Evolutionary conservation across 2,797 vertebrate species (phyloP).

Genomic region (Lophotriccus pileatus): DNA sequence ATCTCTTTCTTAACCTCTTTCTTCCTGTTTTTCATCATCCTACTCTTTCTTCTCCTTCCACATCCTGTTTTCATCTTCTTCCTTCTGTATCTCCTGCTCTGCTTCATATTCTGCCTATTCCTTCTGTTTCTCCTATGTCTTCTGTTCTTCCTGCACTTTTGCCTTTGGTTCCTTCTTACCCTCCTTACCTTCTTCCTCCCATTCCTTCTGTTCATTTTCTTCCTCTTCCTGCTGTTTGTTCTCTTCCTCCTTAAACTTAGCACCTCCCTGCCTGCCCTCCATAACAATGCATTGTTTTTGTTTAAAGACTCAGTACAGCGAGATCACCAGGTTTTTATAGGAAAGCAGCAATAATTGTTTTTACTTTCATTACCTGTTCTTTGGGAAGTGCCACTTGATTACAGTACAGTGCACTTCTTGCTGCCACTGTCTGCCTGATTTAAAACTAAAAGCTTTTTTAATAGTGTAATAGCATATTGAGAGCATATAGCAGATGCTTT

Average conservation of each 20-base stretch:
- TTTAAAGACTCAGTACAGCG: neutral
- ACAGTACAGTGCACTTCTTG: neutral
- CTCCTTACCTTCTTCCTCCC: neutral
- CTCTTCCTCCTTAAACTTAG: neutral
- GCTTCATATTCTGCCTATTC: neutral
- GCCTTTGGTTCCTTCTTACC: neutral
- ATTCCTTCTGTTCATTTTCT: neutral
- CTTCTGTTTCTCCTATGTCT: neutral
- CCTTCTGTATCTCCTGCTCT: neutral
- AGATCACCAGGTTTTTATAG: neutral
- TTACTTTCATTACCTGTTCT: neutral
- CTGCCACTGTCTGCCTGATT: neutral
- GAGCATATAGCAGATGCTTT: neutral
- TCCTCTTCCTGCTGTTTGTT: neutral
- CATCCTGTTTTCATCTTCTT: neutral
- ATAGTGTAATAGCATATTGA: neutral
- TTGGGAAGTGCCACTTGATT: neutral
- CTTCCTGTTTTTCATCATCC: neutral
- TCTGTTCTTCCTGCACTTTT: neutral
- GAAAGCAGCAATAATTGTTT: neutral
- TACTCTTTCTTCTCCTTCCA: neutral
- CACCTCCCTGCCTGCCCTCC: fast-evolving
- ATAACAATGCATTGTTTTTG: fast-evolving
- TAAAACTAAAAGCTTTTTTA: neutral
- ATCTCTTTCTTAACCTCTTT: neutral